Percentiles rank a stretch among this genome's conserved stretches.
These are phyloP conservation scores for Polyodon spathula DNA, from an alignment of 2,113 vertebrate species.

Conservation along the genomic window DNA sequence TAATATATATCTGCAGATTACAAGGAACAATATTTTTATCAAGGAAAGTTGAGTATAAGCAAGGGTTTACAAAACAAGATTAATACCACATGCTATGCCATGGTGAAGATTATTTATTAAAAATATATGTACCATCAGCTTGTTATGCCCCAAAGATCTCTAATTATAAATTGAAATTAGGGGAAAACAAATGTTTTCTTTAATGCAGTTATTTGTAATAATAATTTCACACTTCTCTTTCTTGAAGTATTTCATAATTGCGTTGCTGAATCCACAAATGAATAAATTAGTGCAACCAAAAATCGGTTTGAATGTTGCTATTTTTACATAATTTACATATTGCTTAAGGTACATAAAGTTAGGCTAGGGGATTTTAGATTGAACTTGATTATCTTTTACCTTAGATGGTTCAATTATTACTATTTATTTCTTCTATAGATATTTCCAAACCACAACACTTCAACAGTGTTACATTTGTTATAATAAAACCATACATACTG, in stretches of 20 bases:
- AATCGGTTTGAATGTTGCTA: background rate
- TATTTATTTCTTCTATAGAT: too few relatives aligned
- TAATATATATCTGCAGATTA: constrained; percentile 52
- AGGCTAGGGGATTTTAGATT: too few relatives aligned
- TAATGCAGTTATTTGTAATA: constrained; percentile 39
- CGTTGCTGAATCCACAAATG: constrained; percentile 12
- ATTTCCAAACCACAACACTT: too few relatives aligned
- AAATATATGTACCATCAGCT: constrained; percentile 38
- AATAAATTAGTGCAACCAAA: constrained; percentile 27
- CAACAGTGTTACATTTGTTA: too few relatives aligned
- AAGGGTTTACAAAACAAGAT: background rate
- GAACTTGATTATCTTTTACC: too few relatives aligned
- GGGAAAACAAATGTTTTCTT: constrained; percentile 50
- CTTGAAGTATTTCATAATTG: constrained; percentile 25
- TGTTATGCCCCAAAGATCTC: constrained; percentile 49
- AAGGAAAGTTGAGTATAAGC: constrained; percentile 19
- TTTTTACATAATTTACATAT: too few relatives aligned
- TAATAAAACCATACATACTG: too few relatives aligned
- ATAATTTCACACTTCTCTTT: constrained; percentile 42
- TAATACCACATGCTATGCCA: constrained; percentile 15
- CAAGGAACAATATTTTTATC: constrained; percentile 48
- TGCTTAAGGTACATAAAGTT: too few relatives aligned
- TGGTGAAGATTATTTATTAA: constrained; percentile 29
- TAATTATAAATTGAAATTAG: constrained; percentile 54
- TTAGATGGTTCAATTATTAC: too few relatives aligned